phyloP scores from a whole-genome alignment of 2,888 invertebrate genomes.

The Himalopsyche tibetana region DNA sequence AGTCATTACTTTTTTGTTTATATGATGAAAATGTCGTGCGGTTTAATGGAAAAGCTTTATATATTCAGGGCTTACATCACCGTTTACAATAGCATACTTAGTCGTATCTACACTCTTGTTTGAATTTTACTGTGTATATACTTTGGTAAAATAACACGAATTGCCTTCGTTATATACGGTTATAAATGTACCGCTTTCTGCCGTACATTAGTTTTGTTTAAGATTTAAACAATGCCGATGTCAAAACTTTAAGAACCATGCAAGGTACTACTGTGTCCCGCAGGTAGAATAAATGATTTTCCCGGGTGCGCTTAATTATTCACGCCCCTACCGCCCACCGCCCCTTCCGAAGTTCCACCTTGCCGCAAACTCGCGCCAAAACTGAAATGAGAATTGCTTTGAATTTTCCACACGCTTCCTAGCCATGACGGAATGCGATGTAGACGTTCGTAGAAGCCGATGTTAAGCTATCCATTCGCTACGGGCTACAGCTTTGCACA shows the following conservation, averaged over 20 bases:
- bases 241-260: constrained; percentile 3
- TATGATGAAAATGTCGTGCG: too few species aligned
- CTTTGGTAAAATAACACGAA: too few species aligned
- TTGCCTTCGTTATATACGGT: too few species aligned
- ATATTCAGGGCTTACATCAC: too few species aligned
- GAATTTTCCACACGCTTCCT: constrained; percentile 7
- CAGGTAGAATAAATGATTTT: constrained; percentile 34
- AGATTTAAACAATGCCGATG: not conserved
- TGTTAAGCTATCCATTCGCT: not conserved
- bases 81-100: too few species aligned
- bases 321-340: not conserved
- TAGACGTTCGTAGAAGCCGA: not conserved
- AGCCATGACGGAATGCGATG: not conserved
- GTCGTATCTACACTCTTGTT: too few species aligned
- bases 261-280: constrained; percentile 2
- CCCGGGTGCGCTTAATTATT: constrained; percentile 26
- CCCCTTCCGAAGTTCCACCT: constrained; percentile 24
- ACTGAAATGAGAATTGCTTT: constrained; percentile 27
- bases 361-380: constrained; percentile 28
- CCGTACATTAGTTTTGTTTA: too few species aligned
- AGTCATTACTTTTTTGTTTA: too few species aligned
- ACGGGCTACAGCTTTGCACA: too few species aligned
- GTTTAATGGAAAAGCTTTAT: too few species aligned
- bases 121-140: too few species aligned
- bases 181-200: too few species aligned